Evolutionary conservation across 2,113 vertebrate species (phyloP), one percentile per base, ranked within the genome.

Genomic region (Lycocorax pyrrhopterus): DNA sequence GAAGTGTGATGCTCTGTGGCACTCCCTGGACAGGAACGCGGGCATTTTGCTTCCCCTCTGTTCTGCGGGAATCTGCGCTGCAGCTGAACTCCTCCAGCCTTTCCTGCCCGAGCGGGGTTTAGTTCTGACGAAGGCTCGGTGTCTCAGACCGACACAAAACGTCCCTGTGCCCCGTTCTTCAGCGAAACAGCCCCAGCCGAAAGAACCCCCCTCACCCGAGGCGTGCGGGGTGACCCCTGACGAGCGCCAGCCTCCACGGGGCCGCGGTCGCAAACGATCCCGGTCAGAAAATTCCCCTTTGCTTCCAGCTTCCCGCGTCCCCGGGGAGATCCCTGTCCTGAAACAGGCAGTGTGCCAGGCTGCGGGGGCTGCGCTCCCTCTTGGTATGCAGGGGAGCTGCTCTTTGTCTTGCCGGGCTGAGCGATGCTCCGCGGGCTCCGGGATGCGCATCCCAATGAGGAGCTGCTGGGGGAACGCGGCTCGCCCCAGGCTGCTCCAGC

Each of bases 361-460:
- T 19, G 52, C 17, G 52, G 29, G 52, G 51, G 49, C 27, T 51
- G 49, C 14, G 49, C 13, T 51, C 13, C 27, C 52, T 30, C 32
- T 58, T 4, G 58, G 58, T 12, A 17, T 26, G 15, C 58, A 26
- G n/a, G 58, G 68, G 8, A 33, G 52, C 37, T 7, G 51, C 16
- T 7, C 8, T 2, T 5, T 3, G 33, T 4, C 4, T 0, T 5
- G 71, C 13, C 59, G 25, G 41, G 55, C 33, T 7, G 53, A 5
- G 53, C 13, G 25, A 29, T 16, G 71, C 60, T 63, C 59, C 16
- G 56, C 56, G 56, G 56, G 56, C 52, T n/a, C 32, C 25, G 43
- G 53, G 72, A 46, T 8, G 72, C 87, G 97, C 96, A 98, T 98
- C 92, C 93, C 95, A 93, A 94, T 96, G 97, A 97, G 87, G 59